These are phyloP conservation scores for Pangasius krempfi DNA, from an alignment of 2,797 vertebrate genomes.

Conservation along the genomic window DNA sequence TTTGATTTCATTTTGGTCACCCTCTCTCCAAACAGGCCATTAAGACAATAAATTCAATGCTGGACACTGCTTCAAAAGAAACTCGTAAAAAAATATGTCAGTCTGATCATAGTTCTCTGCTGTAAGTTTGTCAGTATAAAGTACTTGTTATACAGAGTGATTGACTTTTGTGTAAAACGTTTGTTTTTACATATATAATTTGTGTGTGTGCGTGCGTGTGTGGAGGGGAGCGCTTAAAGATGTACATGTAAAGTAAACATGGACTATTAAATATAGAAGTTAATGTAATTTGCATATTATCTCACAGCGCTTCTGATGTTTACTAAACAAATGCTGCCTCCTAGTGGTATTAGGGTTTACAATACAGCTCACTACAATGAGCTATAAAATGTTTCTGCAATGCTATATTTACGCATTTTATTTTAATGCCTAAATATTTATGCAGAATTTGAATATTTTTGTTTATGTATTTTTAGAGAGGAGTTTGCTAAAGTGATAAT, in stretches of 20 bases:
- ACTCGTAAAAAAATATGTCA: slow-evolving; percentile 71
- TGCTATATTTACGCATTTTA: background rate
- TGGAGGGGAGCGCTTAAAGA: too few species aligned
- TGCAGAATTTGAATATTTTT: background rate
- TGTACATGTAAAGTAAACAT: background rate
- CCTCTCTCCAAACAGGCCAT: slow-evolving; percentile 69
- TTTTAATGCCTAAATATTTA: background rate
- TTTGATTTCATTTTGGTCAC: background rate
- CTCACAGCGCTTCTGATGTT: background rate
- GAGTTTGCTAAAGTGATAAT: slow-evolving; percentile 75
- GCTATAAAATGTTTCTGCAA: background rate
- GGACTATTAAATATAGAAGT: background rate
- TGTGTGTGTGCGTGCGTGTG: background rate
- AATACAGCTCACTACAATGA: background rate
- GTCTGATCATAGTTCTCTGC: slow-evolving; percentile 65
- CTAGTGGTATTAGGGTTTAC: slow-evolving; percentile 30
- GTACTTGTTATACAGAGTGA: background rate
- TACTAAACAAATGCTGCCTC: slow-evolving; percentile 13
- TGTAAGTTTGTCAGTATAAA: slow-evolving; percentile 69
- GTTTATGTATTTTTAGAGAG: slow-evolving; percentile 69
- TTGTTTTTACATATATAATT: too few species aligned
- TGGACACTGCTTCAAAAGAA: slow-evolving; percentile 67
- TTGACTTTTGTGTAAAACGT: background rate
- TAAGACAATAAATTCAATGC: slow-evolving; percentile 78
- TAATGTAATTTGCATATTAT: background rate